Conservation (phyloP, 2,888 invertebrate genomes). For the Apoderus coryli region DNA sequence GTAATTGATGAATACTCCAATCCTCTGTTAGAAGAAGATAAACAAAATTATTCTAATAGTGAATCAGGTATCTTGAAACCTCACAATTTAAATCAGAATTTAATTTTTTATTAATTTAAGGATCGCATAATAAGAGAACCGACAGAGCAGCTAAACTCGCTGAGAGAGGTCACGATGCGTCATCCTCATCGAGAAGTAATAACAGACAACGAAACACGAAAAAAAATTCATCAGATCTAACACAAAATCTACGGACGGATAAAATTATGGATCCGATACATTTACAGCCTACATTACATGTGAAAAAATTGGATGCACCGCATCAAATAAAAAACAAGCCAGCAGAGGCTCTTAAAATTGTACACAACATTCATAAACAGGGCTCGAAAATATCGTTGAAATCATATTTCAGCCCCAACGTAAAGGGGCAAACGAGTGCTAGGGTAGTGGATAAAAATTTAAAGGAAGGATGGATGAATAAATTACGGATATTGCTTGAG, state of each 20-base stretch:
- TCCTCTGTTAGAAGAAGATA: too few relatives aligned
- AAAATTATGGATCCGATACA: slow-evolving; percentile 8
- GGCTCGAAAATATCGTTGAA: slow-evolving; percentile 32
- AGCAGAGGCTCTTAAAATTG: slow-evolving; percentile 19
- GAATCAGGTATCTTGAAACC: too few relatives aligned
- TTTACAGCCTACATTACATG: slow-evolving; percentile 15
- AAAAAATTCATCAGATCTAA: slow-evolving; percentile 6
- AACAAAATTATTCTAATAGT: too few relatives aligned
- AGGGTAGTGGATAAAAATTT: slow-evolving; percentile 31
- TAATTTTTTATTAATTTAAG: too few relatives aligned
- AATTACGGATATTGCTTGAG: slow-evolving; percentile 39
- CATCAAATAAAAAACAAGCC: slow-evolving; percentile 7
- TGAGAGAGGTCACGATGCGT: too few relatives aligned
- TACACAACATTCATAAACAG: slow-evolving; percentile 24
- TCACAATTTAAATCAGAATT: too few relatives aligned
- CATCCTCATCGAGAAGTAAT: too few relatives aligned
- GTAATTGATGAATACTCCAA: slow-evolving; percentile 2
- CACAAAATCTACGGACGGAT: too few relatives aligned
- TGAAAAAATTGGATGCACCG: slow-evolving; percentile 16
- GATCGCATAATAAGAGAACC: too few relatives aligned
- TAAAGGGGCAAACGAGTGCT: slow-evolving; percentile 9
- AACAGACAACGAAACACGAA: too few relatives aligned
- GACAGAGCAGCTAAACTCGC: too few relatives aligned
- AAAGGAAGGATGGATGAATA: slow-evolving; percentile 38
- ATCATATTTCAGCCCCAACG: slow-evolving; percentile 24